Evolutionary conservation across 2,888 invertebrate species (phyloP), one percentile per base, ranked within the genome.

Genomic region (Pollenia amentaria): DNA sequence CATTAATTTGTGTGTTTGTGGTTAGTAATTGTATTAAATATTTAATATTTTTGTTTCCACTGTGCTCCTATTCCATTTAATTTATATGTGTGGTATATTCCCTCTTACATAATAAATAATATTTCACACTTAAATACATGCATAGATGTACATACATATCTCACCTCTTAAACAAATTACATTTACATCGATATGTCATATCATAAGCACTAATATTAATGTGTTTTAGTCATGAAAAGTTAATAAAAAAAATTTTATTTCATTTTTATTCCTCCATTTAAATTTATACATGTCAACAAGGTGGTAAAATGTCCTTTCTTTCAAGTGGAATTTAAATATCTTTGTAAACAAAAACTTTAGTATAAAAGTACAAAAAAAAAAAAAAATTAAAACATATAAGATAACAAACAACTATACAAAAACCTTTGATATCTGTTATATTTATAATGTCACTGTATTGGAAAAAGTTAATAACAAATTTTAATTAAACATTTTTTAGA

Each of bases 151-250:
- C 51, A 11, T 14, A 55, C 16, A 73, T 51, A 57, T 82, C 51
- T 76, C 70, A 46, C 64, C 77, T 77, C 65, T 65, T 70, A 72
- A 48, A 73, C 55, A 80, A 83, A 79, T 86, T 53, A 67, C 60
- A 62, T 83, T 77, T 76, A 80, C 76, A 76, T 65, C 60, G 70
- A 80, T 76, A 72, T 80, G 60, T 76, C 76, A 78, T 82, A 65
- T 65, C 51, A 62, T 79, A 75, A 72, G 60, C 65, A 76, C 60
- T n/a, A 65, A 76, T 76, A 79, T 65, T 65, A 86, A 86, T 86
- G 86, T 44, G 21, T 16, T 42, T 70, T 57, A 46, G 79, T 70
- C 86, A 86, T 76, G 86, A 65, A 86, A 82, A 29, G 42, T 62
- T 76, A 51, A 55, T 57, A 70, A 11, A 29, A 67, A 77, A 38